Conservation (phyloP, 1,140 invertebrate species). For the Mactra quadrangularis region DNA sequence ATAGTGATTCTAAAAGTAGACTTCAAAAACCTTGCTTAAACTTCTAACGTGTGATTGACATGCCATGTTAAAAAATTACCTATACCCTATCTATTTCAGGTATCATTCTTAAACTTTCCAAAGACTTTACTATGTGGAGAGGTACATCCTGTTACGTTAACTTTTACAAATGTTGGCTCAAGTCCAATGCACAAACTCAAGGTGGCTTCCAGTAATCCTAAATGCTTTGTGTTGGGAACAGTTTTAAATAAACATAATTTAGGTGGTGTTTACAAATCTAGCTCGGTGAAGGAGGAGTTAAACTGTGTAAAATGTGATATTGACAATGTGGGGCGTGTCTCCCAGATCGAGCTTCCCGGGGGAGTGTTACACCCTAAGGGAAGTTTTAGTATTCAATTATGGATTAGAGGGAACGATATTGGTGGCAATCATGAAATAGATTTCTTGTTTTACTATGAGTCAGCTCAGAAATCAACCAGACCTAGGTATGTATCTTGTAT, state of each 20-base stretch:
- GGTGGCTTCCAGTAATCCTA: slow-evolving; percentile 88
- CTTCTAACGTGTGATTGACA: no score
- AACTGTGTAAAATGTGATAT: slow-evolving; percentile 41
- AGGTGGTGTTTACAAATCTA: slow-evolving; percentile 74
- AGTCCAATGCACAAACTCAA: slow-evolving; percentile 88
- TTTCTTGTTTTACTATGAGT: slow-evolving; percentile 90
- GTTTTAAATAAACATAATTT: slow-evolving; percentile 75
- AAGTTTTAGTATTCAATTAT: slow-evolving; percentile 86
- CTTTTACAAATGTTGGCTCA: slow-evolving; percentile 89
- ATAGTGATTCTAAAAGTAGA: no score
- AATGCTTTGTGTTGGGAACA: slow-evolving; percentile 86
- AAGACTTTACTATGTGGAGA: slow-evolving; percentile 90
- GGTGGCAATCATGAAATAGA: slow-evolving; percentile 88
- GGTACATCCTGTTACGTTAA: slow-evolving; percentile 88
- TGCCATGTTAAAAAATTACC: no score
- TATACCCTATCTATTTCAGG: no score
- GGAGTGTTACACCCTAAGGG: slow-evolving; percentile 85
- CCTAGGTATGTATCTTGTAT: slow-evolving; percentile 69
- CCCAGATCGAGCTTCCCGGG: slow-evolving; percentile 75
- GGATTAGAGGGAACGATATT: slow-evolving; percentile 88
- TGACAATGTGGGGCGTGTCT: slow-evolving; percentile 60
- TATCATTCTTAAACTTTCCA: slow-evolving; percentile 89
- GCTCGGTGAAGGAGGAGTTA: slow-evolving; percentile 34
- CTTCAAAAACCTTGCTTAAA: no score
- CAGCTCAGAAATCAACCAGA: slow-evolving; percentile 83